Conservation (phyloP, 2,888 invertebrate species). For the Drosophila setosimentum region DNA sequence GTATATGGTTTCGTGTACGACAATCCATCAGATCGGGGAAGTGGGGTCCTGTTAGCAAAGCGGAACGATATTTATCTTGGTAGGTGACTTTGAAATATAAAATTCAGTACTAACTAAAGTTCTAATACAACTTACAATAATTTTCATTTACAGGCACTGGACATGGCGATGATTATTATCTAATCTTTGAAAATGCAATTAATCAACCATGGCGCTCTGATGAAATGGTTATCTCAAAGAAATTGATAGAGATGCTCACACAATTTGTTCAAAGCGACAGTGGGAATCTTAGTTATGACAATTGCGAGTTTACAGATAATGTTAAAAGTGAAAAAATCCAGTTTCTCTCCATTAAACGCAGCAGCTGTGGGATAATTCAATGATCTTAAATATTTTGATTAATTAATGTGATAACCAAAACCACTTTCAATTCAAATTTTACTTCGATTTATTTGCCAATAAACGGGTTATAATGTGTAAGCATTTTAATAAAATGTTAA, state of each 20-base stretch:
- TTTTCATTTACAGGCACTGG: slow-evolving; percentile 57
- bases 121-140: too few species aligned
- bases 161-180: slow-evolving; percentile 74
- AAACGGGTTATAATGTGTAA: not conserved
- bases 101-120: too few species aligned
- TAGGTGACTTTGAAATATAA: slow-evolving; percentile 66
- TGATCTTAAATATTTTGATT: not conserved
- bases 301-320: slow-evolving; percentile 67
- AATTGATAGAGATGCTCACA: slow-evolving; percentile 74
- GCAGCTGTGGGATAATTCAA: slow-evolving; percentile 39
- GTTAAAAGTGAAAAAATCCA: slow-evolving; percentile 41
- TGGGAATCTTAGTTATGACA: slow-evolving; percentile 55
- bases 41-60: slow-evolving; percentile 63
- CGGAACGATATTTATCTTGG: slow-evolving; percentile 86
- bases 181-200: slow-evolving; percentile 53
- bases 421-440: not conserved
- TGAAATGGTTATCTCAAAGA: slow-evolving; percentile 58
- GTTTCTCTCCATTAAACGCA: slow-evolving; percentile 56
- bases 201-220: slow-evolving; percentile 30
- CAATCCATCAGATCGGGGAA: slow-evolving; percentile 20
- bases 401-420: not conserved
- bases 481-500: not conserved
- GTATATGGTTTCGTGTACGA: slow-evolving; percentile 86
- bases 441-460: not conserved
- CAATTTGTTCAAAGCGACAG: slow-evolving; percentile 51